Conservation (phyloP, 1,140 invertebrate genomes). For the Achatina immaculata region DNA sequence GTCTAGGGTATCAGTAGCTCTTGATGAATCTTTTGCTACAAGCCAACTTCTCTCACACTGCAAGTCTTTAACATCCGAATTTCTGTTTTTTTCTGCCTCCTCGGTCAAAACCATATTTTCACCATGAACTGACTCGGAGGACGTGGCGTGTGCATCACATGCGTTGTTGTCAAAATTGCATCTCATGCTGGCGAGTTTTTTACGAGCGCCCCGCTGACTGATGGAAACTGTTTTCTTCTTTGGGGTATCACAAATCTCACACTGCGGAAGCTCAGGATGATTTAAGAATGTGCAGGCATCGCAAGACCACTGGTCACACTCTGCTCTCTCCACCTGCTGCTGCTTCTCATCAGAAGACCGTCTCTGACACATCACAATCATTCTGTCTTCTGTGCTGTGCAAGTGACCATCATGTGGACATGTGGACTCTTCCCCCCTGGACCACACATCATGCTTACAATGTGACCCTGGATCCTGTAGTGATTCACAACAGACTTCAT, state of each 20-base stretch:
- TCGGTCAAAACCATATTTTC: too few relatives aligned
- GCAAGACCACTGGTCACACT: slow-evolving; percentile 50
- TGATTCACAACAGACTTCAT: too few relatives aligned
- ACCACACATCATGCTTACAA: neutral
- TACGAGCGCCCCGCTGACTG: too few relatives aligned
- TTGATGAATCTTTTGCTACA: too few relatives aligned
- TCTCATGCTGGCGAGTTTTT: too few relatives aligned
- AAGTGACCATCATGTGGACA: neutral
- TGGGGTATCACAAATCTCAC: slow-evolving; percentile 64
- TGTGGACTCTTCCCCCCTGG: neutral
- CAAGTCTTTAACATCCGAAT: too few relatives aligned
- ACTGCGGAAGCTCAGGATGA: slow-evolving; percentile 51
- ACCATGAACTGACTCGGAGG: too few relatives aligned
- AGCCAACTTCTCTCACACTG: too few relatives aligned
- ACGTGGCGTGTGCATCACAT: too few relatives aligned
- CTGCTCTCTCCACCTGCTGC: neutral
- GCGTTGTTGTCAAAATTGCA: too few relatives aligned
- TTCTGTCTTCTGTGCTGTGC: neutral
- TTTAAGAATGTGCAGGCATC: slow-evolving; percentile 60
- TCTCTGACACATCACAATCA: neutral
- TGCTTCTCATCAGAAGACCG: neutral
- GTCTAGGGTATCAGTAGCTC: too few relatives aligned
- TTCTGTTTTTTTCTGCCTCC: too few relatives aligned
- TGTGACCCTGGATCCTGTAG: neutral
- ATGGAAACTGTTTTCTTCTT: slow-evolving; percentile 36